Evolutionary conservation across 1,140 invertebrate species (phyloP).

Genomic region (Sesamia nonagrioides): DNA sequence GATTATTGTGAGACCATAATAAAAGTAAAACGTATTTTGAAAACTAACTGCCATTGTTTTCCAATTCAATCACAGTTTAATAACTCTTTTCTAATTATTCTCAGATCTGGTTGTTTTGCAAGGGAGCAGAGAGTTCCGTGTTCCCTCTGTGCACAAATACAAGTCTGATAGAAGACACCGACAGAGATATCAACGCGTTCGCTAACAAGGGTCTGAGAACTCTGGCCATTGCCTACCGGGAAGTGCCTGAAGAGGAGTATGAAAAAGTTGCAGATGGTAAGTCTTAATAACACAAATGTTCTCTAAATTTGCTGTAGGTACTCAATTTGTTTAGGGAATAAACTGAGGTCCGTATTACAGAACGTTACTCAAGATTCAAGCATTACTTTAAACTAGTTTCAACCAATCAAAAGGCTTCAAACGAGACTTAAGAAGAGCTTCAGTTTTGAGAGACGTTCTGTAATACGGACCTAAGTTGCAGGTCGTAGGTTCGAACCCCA

Average conservation of each 20-base stretch:
- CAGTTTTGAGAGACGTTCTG: no score
- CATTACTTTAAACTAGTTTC: no score
- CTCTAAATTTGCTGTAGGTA: background rate
- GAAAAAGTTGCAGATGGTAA: conserved; percentile 72
- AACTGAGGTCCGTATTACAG: no score
- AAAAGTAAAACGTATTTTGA: no score
- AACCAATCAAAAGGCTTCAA: no score
- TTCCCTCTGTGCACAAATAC: conserved; percentile 89
- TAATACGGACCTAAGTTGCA: no score
- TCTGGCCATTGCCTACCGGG: conserved; percentile 93
- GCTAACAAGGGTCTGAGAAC: conserved; percentile 96
- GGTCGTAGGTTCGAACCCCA: no score
- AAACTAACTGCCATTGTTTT: no score
- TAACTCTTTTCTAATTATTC: background rate
- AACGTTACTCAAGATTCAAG: no score
- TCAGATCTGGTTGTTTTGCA: conserved; percentile 92
- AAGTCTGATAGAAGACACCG: conserved; percentile 90
- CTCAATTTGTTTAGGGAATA: background rate
- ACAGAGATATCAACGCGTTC: conserved; percentile 96
- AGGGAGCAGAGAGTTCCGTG: conserved; percentile 94
- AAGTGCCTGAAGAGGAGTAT: conserved; percentile 87
- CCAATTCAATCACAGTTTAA: no score
- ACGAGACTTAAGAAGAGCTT: no score
- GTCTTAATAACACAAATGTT: conserved; percentile 28
- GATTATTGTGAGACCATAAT: no score